These are phyloP conservation scores for Acronicta aceris DNA, from an alignment of 2,888 invertebrate species.

Conservation along the genomic window DNA sequence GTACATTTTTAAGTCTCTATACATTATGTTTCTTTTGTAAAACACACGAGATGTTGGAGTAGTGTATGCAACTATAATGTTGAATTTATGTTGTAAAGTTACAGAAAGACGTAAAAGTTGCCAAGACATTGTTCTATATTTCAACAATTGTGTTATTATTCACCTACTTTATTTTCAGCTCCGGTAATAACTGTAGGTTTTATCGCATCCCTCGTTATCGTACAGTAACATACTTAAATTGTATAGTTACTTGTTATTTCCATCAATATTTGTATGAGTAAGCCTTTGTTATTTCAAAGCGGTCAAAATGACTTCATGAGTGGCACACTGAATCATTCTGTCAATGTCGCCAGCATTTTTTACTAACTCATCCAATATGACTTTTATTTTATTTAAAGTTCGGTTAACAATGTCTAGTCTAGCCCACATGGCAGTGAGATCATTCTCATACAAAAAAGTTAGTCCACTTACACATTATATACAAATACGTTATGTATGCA, in stretches of 20 bases:
- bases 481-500: constrained; percentile 48
- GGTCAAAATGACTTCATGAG: constrained; percentile 33
- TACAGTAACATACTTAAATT: constrained; percentile 27
- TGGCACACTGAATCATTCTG: constrained; percentile 40
- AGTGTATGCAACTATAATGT: not conserved
- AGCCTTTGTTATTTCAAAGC: constrained; percentile 3
- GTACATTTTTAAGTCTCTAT: not conserved
- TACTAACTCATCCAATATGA: constrained; percentile 40
- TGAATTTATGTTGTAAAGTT: too few species aligned
- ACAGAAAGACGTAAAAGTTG: constrained; percentile 5
- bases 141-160: constrained; percentile 12
- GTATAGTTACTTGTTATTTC: constrained; percentile 31
- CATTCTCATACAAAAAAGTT: constrained; percentile 65
- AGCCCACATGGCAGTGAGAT: constrained; percentile 71
- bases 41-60: constrained; percentile 22
- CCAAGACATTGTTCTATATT: constrained; percentile 30
- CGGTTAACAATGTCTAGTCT: constrained; percentile 49
- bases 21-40: not conserved
- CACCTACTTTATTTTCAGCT: constrained; percentile 24
- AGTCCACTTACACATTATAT: constrained; percentile 47
- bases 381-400: constrained; percentile 42
- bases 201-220: constrained; percentile 41
- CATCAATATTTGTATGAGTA: constrained; percentile 21
- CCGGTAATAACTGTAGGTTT: constrained; percentile 23
- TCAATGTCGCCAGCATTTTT: constrained; percentile 11